phyloP scores from a whole-genome alignment of 1,140 invertebrate species.

The Calliphora vicina region DNA sequence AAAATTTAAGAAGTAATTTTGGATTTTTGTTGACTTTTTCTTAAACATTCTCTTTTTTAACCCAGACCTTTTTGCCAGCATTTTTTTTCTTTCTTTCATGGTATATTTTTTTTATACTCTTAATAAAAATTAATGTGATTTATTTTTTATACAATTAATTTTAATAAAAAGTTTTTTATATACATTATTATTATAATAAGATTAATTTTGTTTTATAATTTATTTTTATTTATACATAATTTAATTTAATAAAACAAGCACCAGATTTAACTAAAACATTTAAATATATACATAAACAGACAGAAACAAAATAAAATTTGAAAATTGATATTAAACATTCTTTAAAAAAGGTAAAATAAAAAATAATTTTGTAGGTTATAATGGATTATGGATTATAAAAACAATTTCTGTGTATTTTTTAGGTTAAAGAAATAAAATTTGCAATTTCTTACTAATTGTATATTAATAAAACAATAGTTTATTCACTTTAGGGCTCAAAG shows the following conservation, averaged over 20 bases:
- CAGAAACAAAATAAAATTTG: background rate
- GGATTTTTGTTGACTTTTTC: too few relatives aligned
- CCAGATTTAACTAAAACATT: background rate
- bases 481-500: constrained; percentile 30
- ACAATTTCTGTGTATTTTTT: background rate
- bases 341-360: background rate
- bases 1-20: too few relatives aligned
- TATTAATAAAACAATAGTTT: background rate
- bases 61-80: too few relatives aligned
- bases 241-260: background rate
- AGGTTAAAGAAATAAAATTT: background rate
- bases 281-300: constrained; percentile 19
- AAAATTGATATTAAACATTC: background rate
- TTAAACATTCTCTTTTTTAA: too few relatives aligned
- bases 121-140: too few relatives aligned
- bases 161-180: too few relatives aligned
- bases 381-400: too few relatives aligned
- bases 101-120: too few relatives aligned
- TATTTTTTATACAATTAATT: too few relatives aligned
- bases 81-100: too few relatives aligned
- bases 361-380: too few relatives aligned
- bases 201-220: background rate
- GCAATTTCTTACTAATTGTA: constrained; percentile 8
- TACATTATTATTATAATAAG: too few relatives aligned
- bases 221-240: background rate